These are phyloP conservation scores for Stigmatopora argus DNA, from an alignment of 2,113 vertebrate species.

Conservation along the genomic window DNA sequence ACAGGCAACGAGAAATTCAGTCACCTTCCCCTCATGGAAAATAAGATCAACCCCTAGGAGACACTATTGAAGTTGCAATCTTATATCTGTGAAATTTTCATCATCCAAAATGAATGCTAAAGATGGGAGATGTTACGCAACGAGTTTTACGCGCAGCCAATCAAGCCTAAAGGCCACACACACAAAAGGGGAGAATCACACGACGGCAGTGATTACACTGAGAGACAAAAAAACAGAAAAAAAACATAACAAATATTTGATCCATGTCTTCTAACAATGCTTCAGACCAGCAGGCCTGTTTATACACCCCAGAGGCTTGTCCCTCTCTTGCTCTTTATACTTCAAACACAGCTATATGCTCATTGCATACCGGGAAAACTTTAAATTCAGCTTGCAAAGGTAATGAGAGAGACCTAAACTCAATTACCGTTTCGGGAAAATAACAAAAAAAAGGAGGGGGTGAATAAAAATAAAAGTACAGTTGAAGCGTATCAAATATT, in stretches of 20 bases:
- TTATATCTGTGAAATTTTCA: constrained; percentile 50
- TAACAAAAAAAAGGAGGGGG: constrained; percentile 74
- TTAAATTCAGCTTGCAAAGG: constrained; percentile 95
- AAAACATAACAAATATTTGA: constrained; percentile 62
- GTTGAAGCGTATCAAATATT: constrained; percentile 99
- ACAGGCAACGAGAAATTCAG: constrained; percentile 93
- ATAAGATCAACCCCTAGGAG: constrained; percentile 16
- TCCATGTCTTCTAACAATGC: constrained; percentile 58
- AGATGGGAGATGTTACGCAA: constrained; percentile 60
- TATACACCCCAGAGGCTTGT: neutral
- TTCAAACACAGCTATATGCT: constrained; percentile 17
- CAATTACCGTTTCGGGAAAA: constrained; percentile 91
- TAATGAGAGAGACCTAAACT: constrained; percentile 97
- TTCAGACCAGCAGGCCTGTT: constrained; percentile 34
- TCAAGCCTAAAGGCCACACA: constrained; percentile 39
- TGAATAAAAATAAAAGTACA: constrained; percentile 91
- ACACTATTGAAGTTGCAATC: constrained; percentile 46
- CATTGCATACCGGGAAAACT: constrained; percentile 75
- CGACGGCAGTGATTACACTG: constrained; percentile 51
- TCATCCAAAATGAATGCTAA: neutral
- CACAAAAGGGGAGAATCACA: constrained; percentile 28
- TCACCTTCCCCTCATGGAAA: constrained; percentile 92
- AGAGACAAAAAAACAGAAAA: constrained; percentile 33
- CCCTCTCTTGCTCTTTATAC: constrained; percentile 16
- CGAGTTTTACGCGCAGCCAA: constrained; percentile 65